Evolutionary conservation across 2,888 invertebrate genomes (phyloP).

Genomic region (Cerastoderma edule): DNA sequence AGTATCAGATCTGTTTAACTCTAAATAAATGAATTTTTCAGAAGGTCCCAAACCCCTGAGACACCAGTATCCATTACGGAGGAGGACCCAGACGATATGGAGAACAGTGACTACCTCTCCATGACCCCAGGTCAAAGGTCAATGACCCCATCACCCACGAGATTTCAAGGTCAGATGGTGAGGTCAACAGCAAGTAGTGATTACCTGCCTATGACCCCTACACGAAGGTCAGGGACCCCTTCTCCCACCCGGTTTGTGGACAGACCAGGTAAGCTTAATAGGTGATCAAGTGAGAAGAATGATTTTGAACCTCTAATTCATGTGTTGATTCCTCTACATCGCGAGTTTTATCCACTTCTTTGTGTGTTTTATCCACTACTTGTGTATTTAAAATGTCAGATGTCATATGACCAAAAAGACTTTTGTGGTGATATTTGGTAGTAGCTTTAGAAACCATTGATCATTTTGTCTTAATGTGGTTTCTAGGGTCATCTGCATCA

Average conservation of each 20-base stretch:
- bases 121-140: slow-evolving; percentile 65
- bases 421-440: no score
- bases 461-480: no score
- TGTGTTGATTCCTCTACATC: no score
- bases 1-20: no score
- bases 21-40: slow-evolving; percentile 24
- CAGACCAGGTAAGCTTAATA: slow-evolving; percentile 60
- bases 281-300: no score
- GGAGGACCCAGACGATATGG: slow-evolving; percentile 32
- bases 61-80: slow-evolving; percentile 48
- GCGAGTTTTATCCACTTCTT: no score
- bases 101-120: slow-evolving; percentile 61
- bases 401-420: no score
- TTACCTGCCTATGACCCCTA: slow-evolving; percentile 69
- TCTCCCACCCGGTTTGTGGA: slow-evolving; percentile 58
- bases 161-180: slow-evolving; percentile 34
- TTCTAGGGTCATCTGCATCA: no score
- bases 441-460: no score
- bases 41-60: slow-evolving; percentile 83
- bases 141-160: slow-evolving; percentile 58
- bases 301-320: no score
- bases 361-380: no score
- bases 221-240: slow-evolving; percentile 52
- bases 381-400: no score
- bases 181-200: slow-evolving; percentile 31